phyloP scores from a whole-genome alignment of 1,140 invertebrate genomes.

The Pseudomyrmex flavicornis region DNA sequence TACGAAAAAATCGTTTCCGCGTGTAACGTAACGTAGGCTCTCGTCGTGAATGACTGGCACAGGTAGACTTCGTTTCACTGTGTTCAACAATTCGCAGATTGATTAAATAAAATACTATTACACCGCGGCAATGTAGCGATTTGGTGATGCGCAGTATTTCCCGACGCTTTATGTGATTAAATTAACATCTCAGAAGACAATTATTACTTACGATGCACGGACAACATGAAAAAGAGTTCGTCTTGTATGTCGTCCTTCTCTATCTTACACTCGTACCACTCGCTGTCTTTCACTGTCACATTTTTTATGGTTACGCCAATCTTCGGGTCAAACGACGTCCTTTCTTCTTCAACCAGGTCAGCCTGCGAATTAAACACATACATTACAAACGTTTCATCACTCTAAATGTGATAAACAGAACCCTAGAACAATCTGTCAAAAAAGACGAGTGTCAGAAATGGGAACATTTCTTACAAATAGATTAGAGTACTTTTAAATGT shows the following conservation, averaged over 20 bases:
- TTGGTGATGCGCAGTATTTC: neutral
- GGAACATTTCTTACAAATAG: neutral
- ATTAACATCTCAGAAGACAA: conserved; percentile 71
- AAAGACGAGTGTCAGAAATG: too few relatives aligned
- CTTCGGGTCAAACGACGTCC: conserved; percentile 86
- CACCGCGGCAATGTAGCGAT: neutral
- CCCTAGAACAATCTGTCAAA: neutral
- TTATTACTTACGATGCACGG: conserved; percentile 83
- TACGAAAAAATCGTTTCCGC: conserved; percentile 72
- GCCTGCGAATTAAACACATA: neutral
- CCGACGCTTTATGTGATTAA: conserved; percentile 50
- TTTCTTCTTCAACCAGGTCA: conserved; percentile 71
- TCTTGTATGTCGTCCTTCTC: conserved; percentile 64
- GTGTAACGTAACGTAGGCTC: conserved; percentile 69
- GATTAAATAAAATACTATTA: conserved; percentile 3
- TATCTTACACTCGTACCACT: conserved; percentile 84
- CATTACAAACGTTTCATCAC: neutral
- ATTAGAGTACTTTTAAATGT: too few relatives aligned
- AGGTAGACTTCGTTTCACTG: conserved; percentile 60
- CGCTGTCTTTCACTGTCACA: conserved; percentile 81
- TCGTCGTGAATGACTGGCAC: conserved; percentile 71
- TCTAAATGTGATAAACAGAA: neutral
- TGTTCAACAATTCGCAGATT: conserved; percentile 8
- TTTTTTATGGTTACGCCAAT: conserved; percentile 86
- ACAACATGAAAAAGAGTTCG: conserved; percentile 77